Evolutionary conservation across 1,140 invertebrate genomes (phyloP).

Genomic region (Macrosteles quadrilineatus): DNA sequence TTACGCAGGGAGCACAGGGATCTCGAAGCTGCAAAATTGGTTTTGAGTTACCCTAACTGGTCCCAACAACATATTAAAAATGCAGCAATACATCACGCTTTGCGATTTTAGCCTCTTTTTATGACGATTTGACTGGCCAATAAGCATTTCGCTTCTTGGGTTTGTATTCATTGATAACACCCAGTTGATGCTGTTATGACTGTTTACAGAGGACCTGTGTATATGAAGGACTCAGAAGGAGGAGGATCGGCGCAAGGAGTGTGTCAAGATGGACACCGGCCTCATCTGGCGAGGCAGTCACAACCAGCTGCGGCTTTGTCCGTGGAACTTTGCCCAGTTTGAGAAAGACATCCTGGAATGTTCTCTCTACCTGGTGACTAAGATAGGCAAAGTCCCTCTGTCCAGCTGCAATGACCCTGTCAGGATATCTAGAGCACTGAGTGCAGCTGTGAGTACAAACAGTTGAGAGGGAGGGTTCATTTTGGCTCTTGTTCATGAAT

Average conservation of each 20-base stretch:
- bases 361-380: conserved; percentile 73
- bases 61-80: too few relatives aligned
- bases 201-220: conserved; percentile 58
- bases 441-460: conserved; percentile 76
- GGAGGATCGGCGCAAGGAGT: conserved; percentile 77
- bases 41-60: too few relatives aligned
- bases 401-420: conserved; percentile 70
- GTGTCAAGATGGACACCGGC: conserved; percentile 83
- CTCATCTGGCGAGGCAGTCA: conserved; percentile 88
- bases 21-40: too few relatives aligned
- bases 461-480: too few relatives aligned
- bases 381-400: conserved; percentile 66
- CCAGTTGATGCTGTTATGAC: neutral
- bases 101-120: too few relatives aligned
- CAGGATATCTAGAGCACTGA: conserved; percentile 69
- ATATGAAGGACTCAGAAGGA: conserved; percentile 62
- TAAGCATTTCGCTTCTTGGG: too few relatives aligned
- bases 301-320: conserved; percentile 74
- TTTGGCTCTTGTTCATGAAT: too few relatives aligned
- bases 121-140: too few relatives aligned
- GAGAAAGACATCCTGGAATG: conserved; percentile 84
- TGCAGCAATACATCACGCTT: too few relatives aligned
- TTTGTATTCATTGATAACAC: neutral
- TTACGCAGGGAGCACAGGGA: too few relatives aligned
- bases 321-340: conserved; percentile 93